Evolutionary conservation across 2,113 vertebrate species (phyloP).

Genomic region (Anolis carolinensis): DNA sequence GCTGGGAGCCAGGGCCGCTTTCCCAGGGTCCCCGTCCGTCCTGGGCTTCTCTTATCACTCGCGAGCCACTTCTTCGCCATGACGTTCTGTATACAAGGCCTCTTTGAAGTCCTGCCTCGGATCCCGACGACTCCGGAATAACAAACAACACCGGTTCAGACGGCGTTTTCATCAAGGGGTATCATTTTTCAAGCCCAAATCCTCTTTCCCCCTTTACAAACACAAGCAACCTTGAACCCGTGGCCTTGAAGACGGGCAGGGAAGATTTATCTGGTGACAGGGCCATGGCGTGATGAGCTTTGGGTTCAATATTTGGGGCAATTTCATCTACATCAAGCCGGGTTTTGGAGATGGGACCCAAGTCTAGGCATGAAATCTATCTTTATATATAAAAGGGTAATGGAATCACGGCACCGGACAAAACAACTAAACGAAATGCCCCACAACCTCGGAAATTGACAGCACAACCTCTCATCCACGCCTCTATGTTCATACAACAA

Average conservation of each 20-base stretch:
- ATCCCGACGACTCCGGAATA: conserved; percentile 89
- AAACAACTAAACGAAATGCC: too few relatives aligned
- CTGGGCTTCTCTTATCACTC: conserved; percentile 90
- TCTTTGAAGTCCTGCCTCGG: conserved; percentile 91
- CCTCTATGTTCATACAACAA: too few relatives aligned
- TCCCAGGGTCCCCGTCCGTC: conserved; percentile 82
- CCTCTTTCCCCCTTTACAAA: conserved; percentile 84
- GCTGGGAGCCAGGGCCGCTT: conserved; percentile 73
- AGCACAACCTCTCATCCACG: too few relatives aligned
- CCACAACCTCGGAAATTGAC: too few relatives aligned
- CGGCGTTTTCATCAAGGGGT: conserved; percentile 86
- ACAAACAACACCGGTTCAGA: conserved; percentile 88
- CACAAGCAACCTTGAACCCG: conserved; percentile 86
- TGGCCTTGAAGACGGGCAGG: conserved; percentile 77
- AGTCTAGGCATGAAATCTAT: too few relatives aligned
- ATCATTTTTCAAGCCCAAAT: conserved; percentile 88
- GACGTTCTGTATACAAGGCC: conserved; percentile 93
- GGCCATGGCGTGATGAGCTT: conserved; percentile 73
- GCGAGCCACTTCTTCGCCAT: conserved; percentile 79
- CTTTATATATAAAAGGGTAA: too few relatives aligned
- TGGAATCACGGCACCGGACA: too few relatives aligned
- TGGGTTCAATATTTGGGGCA: conserved; percentile 66
- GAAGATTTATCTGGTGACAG: conserved; percentile 83
- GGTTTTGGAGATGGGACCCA: too few relatives aligned
- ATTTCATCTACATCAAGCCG: too few relatives aligned